Base-by-base conservation (phyloP, 2,888 invertebrate genomes). In the Oligia fasciuncula region DNA sequence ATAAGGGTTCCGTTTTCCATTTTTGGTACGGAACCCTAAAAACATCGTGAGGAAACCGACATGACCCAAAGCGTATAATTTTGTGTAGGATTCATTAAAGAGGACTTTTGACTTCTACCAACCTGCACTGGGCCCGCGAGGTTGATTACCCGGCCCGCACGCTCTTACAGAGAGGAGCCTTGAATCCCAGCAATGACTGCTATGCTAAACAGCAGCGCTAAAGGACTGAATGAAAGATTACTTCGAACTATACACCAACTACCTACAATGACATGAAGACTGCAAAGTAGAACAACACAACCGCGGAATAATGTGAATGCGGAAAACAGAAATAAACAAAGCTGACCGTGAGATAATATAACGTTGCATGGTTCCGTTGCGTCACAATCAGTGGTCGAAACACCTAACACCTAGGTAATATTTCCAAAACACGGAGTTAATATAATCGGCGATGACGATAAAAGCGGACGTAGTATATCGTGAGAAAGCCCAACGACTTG, bases 401-500 rank as follows among this genome's bases (percentile, higher is more conserved):
- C 68, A 79, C 67, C 57, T 62, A 66, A 70, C 73, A 63, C 35
- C 19, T 73, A 65, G 54, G 68, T 43, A 17, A 62, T 85, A 87
- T 90, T 92, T 90, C 77, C 86, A 89, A 90, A 91, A 91, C 90
- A 91, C 13, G 9, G 62, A 43, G 66, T 74, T 67, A 72, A 68
- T 81, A 82, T 87, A 88, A 88, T 89, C 89, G 74, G 69, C 29
- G 77, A 69, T 81, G 72, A 83, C 85, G 83, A 87, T 89, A 90
- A 90, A 90, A 86, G 81, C 77, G 71, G 67, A 74, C 65, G 77
- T 79, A 60, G 75, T 74, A 60, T 40, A 63, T 72, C 87, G 91
- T 93, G 93, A 78, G 94, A 92, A 92, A 63, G n/a, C 17, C 70
- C 17, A 71, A 83, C 76, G 77, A 66, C 80, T 81, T 72, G 77